These are phyloP conservation scores for Otis tarda DNA, from an alignment of 2,113 vertebrate genomes.

Conservation along the genomic window DNA sequence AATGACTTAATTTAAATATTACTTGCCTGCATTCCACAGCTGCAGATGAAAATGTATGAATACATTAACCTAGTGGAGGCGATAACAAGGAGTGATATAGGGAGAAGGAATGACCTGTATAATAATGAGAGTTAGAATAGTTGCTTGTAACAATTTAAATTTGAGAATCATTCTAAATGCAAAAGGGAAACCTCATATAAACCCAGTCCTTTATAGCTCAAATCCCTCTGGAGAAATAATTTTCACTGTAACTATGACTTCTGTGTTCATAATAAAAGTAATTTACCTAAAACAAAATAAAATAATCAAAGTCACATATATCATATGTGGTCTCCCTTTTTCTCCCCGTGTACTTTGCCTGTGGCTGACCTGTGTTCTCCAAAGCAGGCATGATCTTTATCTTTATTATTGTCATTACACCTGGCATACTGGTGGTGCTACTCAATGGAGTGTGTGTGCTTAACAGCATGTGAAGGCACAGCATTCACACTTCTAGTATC, in stretches of 20 bases:
- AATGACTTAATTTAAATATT: neutral
- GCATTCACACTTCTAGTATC: neutral
- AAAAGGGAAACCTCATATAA: neutral
- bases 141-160: neutral
- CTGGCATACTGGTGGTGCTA: neutral
- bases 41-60: neutral
- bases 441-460: neutral
- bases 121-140: neutral
- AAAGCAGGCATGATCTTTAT: neutral
- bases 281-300: neutral
- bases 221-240: neutral
- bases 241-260: neutral
- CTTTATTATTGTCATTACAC: neutral
- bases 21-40: neutral
- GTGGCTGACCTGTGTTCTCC: neutral
- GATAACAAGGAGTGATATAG: neutral
- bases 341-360: neutral
- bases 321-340: neutral
- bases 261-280: neutral
- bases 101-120: neutral
- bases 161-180: neutral
- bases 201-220: neutral
- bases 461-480: neutral
- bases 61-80: neutral
- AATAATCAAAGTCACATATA: neutral